A percentile compares a stretch with the other conserved stretches of the same genome.
Evolutionary conservation across 2,888 invertebrate species (phyloP).

Genomic region (Scaptomyza reducta): DNA sequence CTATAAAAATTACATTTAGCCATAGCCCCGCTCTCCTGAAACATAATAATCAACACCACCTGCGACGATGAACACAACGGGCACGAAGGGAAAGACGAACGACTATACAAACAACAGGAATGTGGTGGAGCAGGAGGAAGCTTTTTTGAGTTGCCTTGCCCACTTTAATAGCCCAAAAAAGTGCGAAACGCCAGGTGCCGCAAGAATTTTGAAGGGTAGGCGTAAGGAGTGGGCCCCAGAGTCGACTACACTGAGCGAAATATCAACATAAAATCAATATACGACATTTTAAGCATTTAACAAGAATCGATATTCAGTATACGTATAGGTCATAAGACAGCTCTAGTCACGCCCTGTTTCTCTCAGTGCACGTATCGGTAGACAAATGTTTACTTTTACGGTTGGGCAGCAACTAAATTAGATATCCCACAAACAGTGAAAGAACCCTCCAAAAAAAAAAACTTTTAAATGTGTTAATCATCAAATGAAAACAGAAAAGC

Average conservation of each 20-base stretch:
- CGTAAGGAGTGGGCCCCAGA: background rate
- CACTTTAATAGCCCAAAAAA: slow-evolving; percentile 41
- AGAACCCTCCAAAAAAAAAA: background rate
- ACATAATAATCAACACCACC: slow-evolving; percentile 73
- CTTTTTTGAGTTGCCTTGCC: slow-evolving; percentile 4
- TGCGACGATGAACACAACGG: slow-evolving; percentile 34
- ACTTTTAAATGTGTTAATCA: slow-evolving; percentile 70
- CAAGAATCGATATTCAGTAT: no score
- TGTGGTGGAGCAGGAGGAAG: background rate
- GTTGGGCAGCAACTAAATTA: slow-evolving; percentile 63
- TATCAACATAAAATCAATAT: background rate
- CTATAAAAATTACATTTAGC: slow-evolving; percentile 73
- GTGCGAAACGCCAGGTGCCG: slow-evolving; percentile 46
- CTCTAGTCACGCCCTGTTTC: background rate
- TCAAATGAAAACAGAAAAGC: slow-evolving; percentile 18
- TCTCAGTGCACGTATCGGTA: slow-evolving; percentile 16
- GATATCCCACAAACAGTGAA: slow-evolving; percentile 21
- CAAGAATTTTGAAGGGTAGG: background rate
- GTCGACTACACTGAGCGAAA: background rate
- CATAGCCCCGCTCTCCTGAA: slow-evolving; percentile 21
- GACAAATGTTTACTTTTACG: slow-evolving; percentile 65
- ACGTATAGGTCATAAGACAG: no score
- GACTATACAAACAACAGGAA: slow-evolving; percentile 34
- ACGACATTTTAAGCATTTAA: background rate
- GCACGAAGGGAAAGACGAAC: background rate